phyloP scores from a whole-genome alignment of 2,888 invertebrate species.

The Chloroclysta siterata region DNA sequence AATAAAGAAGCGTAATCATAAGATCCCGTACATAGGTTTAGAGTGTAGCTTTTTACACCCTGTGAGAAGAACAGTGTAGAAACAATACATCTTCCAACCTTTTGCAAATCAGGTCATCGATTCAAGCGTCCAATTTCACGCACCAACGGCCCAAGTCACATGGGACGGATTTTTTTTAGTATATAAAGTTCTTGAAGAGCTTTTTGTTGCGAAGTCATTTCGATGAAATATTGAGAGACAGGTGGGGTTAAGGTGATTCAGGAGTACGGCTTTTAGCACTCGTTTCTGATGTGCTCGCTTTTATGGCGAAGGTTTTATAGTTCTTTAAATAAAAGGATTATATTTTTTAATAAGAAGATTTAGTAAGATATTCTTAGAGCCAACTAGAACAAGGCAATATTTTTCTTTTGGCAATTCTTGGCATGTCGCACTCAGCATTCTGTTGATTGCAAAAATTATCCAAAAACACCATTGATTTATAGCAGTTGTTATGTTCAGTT shows the following conservation, averaged over 20 bases:
- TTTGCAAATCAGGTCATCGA: conserved; percentile 57
- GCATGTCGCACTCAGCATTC: neutral
- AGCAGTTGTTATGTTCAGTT: neutral
- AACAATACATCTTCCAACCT: conserved; percentile 37
- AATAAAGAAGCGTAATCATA: too few species aligned
- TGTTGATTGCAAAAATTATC: neutral
- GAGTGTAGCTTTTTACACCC: too few species aligned
- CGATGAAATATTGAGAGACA: conserved; percentile 21
- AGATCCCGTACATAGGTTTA: too few species aligned
- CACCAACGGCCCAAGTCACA: conserved; percentile 45
- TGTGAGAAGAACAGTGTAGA: too few species aligned
- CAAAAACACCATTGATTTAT: neutral
- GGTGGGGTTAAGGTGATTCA: conserved; percentile 20
- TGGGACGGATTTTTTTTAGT: conserved; percentile 41
- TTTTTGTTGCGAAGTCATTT: conserved; percentile 33
- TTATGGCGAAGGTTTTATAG: neutral
- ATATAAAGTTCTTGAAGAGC: conserved; percentile 19
- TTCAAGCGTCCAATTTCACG: conserved; percentile 67
- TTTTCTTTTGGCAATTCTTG: neutral
- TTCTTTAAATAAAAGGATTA: too few species aligned
- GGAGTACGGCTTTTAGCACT: neutral
- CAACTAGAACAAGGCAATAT: conserved; percentile 2
- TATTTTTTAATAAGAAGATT: too few species aligned
- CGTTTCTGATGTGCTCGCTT: neutral
- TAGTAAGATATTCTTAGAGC: neutral